Percentiles rank a stretch among this genome's conserved stretches.
Conservation (phyloP, 2,888 invertebrate genomes). For the Morpho deidamia region DNA sequence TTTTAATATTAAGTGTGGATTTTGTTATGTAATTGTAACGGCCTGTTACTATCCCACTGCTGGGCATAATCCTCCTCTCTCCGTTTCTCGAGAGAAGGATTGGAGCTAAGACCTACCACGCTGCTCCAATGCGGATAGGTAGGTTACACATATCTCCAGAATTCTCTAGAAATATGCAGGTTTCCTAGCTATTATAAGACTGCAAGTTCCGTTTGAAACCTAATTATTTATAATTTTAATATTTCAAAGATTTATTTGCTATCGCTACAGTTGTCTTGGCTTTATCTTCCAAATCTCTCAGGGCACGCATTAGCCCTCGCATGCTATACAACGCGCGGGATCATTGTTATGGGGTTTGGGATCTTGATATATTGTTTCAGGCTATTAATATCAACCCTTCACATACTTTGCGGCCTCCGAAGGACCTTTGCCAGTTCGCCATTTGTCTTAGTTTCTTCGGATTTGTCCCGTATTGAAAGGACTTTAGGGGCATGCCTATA, state of each 20-base stretch:
- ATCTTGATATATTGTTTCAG: conserved; percentile 21
- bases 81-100: too few species aligned
- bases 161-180: too few species aligned
- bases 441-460: background rate
- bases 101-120: too few species aligned
- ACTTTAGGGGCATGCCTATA: too few species aligned
- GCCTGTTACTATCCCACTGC: too few species aligned
- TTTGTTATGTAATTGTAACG: too few species aligned
- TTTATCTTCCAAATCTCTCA: conserved; percentile 23
- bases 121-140: too few species aligned
- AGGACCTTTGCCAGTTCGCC: background rate
- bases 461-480: background rate
- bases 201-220: too few species aligned
- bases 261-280: conserved; percentile 16
- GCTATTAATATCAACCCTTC: conserved; percentile 7
- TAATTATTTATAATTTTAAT: background rate
- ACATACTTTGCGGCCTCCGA: background rate
- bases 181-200: too few species aligned
- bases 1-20: too few species aligned
- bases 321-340: conserved; percentile 16
- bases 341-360: conserved; percentile 19
- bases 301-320: conserved; percentile 23
- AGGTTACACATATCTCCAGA: too few species aligned
- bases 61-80: too few species aligned
- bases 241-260: conserved; percentile 3